Percentiles rank a stretch among this genome's conserved stretches.
phyloP scores from a whole-genome alignment of 2,888 invertebrate genomes.

The Prosopocoilus inquinatus region DNA sequence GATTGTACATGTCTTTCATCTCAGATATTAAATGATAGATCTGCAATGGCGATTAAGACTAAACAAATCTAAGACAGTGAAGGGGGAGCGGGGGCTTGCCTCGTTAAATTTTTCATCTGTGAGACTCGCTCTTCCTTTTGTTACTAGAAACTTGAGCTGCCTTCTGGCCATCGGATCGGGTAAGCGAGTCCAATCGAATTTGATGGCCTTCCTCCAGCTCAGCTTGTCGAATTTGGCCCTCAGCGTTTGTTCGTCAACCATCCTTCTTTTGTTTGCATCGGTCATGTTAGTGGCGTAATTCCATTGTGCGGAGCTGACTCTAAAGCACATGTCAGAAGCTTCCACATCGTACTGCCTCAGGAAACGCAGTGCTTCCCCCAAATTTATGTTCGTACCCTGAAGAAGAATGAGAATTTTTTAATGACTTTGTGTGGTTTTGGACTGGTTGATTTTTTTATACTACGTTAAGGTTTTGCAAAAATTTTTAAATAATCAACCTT shows the following conservation, averaged over 20 bases:
- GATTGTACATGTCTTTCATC: slow-evolving; percentile 77
- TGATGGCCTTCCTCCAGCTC: slow-evolving; percentile 71
- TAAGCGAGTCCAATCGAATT: slow-evolving; percentile 67
- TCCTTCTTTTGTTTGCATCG: slow-evolving; percentile 65
- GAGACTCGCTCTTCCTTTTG: slow-evolving; percentile 71
- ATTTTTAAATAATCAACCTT: not conserved
- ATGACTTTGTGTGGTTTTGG: not conserved
- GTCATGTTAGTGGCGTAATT: slow-evolving; percentile 75
- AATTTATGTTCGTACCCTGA: slow-evolving; percentile 64
- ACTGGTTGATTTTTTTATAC: not conserved
- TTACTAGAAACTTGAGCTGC: slow-evolving; percentile 69
- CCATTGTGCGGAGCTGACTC: slow-evolving; percentile 72
- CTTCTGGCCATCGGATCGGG: slow-evolving; percentile 65
- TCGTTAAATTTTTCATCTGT: slow-evolving; percentile 72
- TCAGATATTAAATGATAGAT: slow-evolving; percentile 69
- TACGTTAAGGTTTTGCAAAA: not conserved
- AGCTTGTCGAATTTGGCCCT: slow-evolving; percentile 72
- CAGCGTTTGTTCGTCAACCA: slow-evolving; percentile 69
- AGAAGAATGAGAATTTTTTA: not conserved
- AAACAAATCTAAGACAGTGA: no score
- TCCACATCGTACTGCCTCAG: slow-evolving; percentile 71
- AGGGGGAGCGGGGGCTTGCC: slow-evolving; percentile 47
- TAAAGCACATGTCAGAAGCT: slow-evolving; percentile 70
- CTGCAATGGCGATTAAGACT: slow-evolving; percentile 48
- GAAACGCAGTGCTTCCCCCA: slow-evolving; percentile 69